Conservation (phyloP, 2,113 vertebrate species). For the Setophaga kirtlandii region DNA sequence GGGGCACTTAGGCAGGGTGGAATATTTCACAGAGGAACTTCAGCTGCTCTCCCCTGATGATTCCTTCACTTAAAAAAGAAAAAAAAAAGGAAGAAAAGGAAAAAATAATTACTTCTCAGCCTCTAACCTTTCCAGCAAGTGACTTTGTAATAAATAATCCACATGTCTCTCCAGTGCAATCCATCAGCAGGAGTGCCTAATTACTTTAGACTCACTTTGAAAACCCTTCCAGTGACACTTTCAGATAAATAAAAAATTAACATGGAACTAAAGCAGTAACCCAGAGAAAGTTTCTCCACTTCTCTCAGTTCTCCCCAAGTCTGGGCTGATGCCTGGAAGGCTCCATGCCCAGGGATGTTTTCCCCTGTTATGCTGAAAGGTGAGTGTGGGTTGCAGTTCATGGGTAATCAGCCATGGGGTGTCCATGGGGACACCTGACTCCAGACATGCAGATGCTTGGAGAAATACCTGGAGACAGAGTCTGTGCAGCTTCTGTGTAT, state of each 20-base stretch:
- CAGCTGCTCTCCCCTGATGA: slow-evolving; percentile 44
- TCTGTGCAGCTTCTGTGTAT: neutral
- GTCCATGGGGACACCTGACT: neutral
- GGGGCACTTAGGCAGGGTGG: neutral
- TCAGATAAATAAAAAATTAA: slow-evolving; percentile 83
- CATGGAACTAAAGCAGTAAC: slow-evolving; percentile 16
- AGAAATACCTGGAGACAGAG: neutral
- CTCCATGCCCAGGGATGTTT: neutral
- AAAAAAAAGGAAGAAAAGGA: slow-evolving; percentile 61
- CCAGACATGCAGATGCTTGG: neutral
- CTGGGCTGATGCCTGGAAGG: neutral
- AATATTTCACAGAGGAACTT: slow-evolving; percentile 41
- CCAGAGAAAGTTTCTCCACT: neutral
- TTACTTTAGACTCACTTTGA: slow-evolving; percentile 80
- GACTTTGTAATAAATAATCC: slow-evolving; percentile 83
- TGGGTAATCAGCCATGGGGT: neutral
- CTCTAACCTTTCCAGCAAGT: slow-evolving; percentile 83
- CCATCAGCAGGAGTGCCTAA: slow-evolving; percentile 78
- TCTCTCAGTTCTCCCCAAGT: neutral
- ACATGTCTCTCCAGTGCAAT: slow-evolving; percentile 76
- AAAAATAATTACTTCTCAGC: slow-evolving; percentile 83
- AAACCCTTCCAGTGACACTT: slow-evolving; percentile 74
- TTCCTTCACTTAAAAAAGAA: slow-evolving; percentile 21
- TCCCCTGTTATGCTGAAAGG: neutral
- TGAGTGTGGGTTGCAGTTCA: neutral